These are phyloP conservation scores for Lordiphosa mommai DNA, from an alignment of 1,140 invertebrate genomes.

Conservation along the genomic window DNA sequence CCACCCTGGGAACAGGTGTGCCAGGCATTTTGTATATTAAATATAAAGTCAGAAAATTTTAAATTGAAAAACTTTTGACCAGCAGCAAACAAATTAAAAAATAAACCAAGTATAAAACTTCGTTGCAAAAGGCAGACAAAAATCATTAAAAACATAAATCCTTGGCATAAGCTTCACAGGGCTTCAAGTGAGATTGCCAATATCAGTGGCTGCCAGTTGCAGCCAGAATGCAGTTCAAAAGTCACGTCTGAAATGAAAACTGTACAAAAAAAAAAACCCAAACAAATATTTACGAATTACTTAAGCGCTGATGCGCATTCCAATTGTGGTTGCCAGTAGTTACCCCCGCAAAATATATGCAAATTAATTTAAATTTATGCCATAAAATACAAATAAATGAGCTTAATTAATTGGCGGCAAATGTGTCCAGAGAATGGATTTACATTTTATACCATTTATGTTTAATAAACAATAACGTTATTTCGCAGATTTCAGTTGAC, in stretches of 20 bases:
- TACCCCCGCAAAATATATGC: slow-evolving; percentile 7
- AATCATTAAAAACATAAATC: slow-evolving; percentile 41
- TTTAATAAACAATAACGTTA: neutral
- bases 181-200: slow-evolving; percentile 41
- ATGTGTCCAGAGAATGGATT: slow-evolving; percentile 7
- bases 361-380: slow-evolving; percentile 46
- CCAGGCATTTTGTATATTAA: slow-evolving; percentile 66
- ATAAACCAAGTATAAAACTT: slow-evolving; percentile 60
- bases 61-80: slow-evolving; percentile 75
- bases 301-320: slow-evolving; percentile 29
- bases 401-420: slow-evolving; percentile 47
- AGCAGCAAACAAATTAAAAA: slow-evolving; percentile 62
- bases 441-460: neutral
- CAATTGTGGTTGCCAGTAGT: slow-evolving; percentile 28
- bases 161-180: slow-evolving; percentile 24
- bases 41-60: slow-evolving; percentile 63
- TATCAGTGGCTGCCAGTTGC: slow-evolving; percentile 45
- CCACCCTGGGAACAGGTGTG: slow-evolving; percentile 46
- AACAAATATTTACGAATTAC: slow-evolving; percentile 51
- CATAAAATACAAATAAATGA: slow-evolving; percentile 44
- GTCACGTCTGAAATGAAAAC: slow-evolving; percentile 38
- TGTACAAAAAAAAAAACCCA: slow-evolving; percentile 3
- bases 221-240: slow-evolving; percentile 22
- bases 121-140: slow-evolving; percentile 1
- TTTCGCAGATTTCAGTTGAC: neutral